These are phyloP conservation scores for Olivierus martensii DNA, from an alignment of 1,140 invertebrate species.

Conservation along the genomic window DNA sequence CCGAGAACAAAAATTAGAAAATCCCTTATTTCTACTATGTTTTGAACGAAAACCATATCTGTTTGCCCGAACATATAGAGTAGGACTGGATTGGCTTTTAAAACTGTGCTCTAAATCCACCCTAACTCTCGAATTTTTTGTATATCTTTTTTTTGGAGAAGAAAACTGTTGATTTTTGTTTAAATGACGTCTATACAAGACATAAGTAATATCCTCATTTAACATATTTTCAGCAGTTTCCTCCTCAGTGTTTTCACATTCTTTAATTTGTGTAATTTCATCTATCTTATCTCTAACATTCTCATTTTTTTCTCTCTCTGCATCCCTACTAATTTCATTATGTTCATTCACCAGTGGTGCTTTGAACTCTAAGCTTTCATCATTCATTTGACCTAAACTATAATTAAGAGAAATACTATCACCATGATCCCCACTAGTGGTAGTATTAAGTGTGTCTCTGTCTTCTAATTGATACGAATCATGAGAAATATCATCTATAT, in stretches of 20 bases:
- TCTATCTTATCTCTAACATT: constrained; percentile 8
- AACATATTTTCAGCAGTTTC: constrained; percentile 20
- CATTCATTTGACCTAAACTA: constrained; percentile 13
- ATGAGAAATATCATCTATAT: constrained; percentile 30
- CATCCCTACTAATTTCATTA: constrained; percentile 14
- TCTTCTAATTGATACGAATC: constrained; percentile 30
- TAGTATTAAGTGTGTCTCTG: constrained; percentile 7
- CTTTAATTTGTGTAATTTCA: neutral
- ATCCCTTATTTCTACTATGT: constrained; percentile 16
- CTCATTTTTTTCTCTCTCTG: constrained; percentile 17
- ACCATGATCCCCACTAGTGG: neutral
- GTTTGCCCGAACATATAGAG: constrained; percentile 14
- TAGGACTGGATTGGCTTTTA: constrained; percentile 16
- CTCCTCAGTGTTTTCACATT: constrained; percentile 15
- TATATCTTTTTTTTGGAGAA: too few species aligned
- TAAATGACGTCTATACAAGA: constrained; percentile 25
- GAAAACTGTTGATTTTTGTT: too few species aligned
- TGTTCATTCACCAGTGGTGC: constrained; percentile 17
- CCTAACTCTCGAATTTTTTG: neutral
- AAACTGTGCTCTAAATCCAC: constrained; percentile 16
- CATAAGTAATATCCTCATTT: constrained; percentile 34
- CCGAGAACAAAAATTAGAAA: too few species aligned
- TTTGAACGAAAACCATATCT: constrained; percentile 9
- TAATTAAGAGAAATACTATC: constrained; percentile 8
- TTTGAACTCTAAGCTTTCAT: constrained; percentile 13